Conservation (phyloP, 2,797 vertebrate species). For the Hypotaenidia okinawae region DNA sequence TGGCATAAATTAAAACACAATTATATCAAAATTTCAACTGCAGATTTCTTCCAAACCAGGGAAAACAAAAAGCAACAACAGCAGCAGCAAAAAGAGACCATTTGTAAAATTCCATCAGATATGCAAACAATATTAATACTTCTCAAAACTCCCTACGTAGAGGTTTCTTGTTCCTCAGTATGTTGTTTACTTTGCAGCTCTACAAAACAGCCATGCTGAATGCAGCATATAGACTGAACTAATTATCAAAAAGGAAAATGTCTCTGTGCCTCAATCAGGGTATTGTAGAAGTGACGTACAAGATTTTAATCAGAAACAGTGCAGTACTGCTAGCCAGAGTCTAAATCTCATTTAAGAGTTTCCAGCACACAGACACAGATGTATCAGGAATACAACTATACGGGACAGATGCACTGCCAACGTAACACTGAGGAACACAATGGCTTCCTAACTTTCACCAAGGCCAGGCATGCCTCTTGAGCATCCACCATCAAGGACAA, state of each 20-base stretch:
- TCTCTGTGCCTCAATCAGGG: not conserved
- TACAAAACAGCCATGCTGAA: not conserved
- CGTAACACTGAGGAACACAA: not conserved
- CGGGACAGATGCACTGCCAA: not conserved
- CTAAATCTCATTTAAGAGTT: not conserved
- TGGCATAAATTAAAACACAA: constrained; percentile 5
- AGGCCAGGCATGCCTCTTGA: not conserved
- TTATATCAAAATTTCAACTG: not conserved
- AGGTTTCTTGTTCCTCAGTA: not conserved
- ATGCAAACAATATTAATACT: not conserved
- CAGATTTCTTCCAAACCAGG: not conserved
- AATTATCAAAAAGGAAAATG: not conserved
- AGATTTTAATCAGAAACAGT: not conserved
- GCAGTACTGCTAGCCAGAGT: not conserved
- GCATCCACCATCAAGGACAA: not conserved
- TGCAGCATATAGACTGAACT: not conserved
- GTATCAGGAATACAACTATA: not conserved
- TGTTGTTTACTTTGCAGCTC: not conserved
- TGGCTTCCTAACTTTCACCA: not conserved
- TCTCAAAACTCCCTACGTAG: not conserved
- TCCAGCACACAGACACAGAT: not conserved
- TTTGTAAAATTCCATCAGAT: not conserved
- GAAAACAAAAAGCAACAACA: not conserved
- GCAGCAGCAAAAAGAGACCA: not conserved
- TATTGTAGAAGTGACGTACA: not conserved